Evolutionary conservation across 2,113 vertebrate genomes (phyloP).

Genomic region (Emydura subglobosa): DNA sequence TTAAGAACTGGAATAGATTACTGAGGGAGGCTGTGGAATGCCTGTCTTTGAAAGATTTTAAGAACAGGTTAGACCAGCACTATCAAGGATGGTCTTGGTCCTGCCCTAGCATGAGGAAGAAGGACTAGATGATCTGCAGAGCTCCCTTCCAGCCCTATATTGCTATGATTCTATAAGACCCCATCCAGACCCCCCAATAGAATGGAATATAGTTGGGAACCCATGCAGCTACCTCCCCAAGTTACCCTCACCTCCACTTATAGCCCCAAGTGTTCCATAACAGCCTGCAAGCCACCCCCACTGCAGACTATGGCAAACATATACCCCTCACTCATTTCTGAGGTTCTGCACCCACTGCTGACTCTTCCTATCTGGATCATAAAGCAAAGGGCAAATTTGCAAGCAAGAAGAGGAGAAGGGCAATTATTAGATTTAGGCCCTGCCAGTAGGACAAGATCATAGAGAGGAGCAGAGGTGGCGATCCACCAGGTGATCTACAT

Average conservation of each 20-base stretch:
- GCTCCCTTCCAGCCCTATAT: not conserved
- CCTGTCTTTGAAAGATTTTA: too few relatives aligned
- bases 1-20: too few relatives aligned
- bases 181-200: not conserved
- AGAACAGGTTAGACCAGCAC: too few relatives aligned
- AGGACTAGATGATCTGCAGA: not conserved
- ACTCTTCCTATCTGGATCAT: not conserved
- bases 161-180: not conserved
- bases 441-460: too few relatives aligned
- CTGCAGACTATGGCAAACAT: not conserved
- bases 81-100: too few relatives aligned
- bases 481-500: too few relatives aligned
- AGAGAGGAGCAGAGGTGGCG: too few relatives aligned
- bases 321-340: not conserved
- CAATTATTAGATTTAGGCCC: too few relatives aligned
- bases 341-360: not conserved
- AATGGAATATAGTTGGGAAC: not conserved
- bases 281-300: not conserved
- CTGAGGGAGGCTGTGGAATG: too few relatives aligned
- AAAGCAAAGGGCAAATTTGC: not conserved
- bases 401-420: fast-evolving
- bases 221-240: not conserved
- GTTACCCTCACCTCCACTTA: not conserved
- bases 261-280: not conserved
- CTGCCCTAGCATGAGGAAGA: too few relatives aligned